Conservation (phyloP, 2,113 vertebrate genomes). For the Columba janthina region DNA sequence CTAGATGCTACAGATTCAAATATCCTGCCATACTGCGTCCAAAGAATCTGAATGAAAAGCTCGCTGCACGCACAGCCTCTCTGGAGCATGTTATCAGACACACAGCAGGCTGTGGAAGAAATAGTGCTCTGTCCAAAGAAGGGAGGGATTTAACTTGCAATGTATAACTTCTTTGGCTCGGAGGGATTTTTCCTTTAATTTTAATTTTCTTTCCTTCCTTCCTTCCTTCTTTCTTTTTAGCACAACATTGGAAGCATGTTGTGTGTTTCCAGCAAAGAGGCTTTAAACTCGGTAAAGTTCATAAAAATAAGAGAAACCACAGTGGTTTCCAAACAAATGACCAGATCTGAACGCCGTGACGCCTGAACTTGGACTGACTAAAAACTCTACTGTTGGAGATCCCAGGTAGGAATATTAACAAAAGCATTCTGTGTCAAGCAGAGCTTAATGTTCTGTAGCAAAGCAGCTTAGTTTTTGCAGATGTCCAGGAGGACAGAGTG, state of each 20-base stretch:
- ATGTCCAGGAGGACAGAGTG: not conserved
- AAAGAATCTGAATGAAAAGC: slow-evolving; percentile 28
- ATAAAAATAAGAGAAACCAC: not conserved
- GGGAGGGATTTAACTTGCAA: not conserved
- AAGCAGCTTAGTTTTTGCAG: not conserved
- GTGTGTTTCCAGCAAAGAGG: slow-evolving; percentile 13
- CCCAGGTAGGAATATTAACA: not conserved
- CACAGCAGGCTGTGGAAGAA: slow-evolving; percentile 20
- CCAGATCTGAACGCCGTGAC: not conserved
- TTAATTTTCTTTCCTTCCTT: too few species aligned
- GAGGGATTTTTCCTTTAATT: not conserved
- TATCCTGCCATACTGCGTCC: not conserved
- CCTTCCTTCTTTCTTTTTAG: accelerated
- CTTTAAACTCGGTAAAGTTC: not conserved
- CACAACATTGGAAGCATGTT: slow-evolving; percentile 43
- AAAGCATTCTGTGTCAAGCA: not conserved
- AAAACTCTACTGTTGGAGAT: not conserved
- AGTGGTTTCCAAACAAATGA: not conserved
- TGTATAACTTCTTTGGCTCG: slow-evolving; percentile 30
- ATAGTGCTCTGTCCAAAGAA: not conserved
- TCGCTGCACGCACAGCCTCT: not conserved
- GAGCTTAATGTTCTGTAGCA: not conserved
- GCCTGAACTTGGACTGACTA: not conserved
- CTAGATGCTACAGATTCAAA: not conserved
- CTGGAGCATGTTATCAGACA: slow-evolving; percentile 55